phyloP scores from a whole-genome alignment of 1,140 invertebrate genomes.

The Heterodera carotae region DNA sequence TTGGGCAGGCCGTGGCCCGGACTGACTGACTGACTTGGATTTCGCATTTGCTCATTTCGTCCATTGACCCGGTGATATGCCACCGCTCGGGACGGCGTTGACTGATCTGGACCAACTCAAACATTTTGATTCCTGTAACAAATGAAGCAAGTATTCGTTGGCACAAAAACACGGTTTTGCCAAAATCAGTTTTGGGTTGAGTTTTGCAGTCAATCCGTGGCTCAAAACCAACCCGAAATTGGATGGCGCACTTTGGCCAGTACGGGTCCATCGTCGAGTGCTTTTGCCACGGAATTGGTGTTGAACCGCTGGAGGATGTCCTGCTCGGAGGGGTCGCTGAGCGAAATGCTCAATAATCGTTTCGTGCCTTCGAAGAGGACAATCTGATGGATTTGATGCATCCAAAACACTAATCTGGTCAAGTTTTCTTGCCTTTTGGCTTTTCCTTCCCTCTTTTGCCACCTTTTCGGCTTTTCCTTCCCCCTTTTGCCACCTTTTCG shows the following conservation, averaged over 20 bases:
- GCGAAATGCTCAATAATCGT: constrained; percentile 51
- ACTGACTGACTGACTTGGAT: constrained; percentile 2
- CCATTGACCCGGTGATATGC: constrained; percentile 45
- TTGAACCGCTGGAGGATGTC: constrained; percentile 16
- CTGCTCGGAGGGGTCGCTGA: constrained; percentile 41
- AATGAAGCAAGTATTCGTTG: neutral
- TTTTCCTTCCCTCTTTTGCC: no score
- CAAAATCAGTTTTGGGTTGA: no score
- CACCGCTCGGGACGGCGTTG: constrained; percentile 41
- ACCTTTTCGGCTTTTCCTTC: no score
- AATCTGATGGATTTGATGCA: constrained; percentile 36
- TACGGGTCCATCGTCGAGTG: constrained; percentile 23
- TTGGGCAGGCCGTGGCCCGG: neutral
- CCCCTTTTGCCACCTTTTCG: no score
- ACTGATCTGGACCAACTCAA: constrained; percentile 46
- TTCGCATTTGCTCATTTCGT: constrained; percentile 53
- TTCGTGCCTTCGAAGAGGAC: constrained; percentile 57
- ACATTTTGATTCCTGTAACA: constrained; percentile 60
- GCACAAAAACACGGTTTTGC: neutral
- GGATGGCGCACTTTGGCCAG: constrained; percentile 58
- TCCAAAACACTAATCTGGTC: no score
- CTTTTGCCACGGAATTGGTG: neutral
- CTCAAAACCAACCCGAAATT: constrained; percentile 49
- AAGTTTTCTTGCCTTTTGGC: no score
- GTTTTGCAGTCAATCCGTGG: neutral